Percentiles rank a stretch among this genome's conserved stretches.
Conservation (phyloP, 2,797 vertebrate species). For the Heteromormyrus szaboi region DNA sequence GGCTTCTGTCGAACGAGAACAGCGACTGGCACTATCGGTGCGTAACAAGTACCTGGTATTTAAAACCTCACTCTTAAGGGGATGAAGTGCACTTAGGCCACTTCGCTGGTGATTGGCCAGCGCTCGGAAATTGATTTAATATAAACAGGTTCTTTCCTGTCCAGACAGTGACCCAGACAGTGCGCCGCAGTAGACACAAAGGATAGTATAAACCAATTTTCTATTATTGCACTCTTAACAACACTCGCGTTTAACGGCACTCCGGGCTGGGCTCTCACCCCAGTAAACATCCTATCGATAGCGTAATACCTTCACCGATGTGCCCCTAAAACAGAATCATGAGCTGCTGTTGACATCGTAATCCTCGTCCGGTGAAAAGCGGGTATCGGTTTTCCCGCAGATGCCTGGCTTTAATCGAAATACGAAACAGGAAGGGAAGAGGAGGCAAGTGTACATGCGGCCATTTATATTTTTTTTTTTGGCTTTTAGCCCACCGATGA, state of each 20-base stretch:
- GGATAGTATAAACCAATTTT: neutral
- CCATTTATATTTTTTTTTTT: neutral
- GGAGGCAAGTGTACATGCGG: neutral
- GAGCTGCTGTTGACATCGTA: neutral
- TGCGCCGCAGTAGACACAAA: neutral
- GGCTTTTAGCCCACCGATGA: neutral
- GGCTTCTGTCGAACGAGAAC: neutral
- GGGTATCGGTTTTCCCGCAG: neutral
- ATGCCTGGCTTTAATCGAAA: neutral
- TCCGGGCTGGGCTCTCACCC: constrained; percentile 2
- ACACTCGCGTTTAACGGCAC: constrained; percentile 3
- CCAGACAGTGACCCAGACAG: neutral
- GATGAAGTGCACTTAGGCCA: neutral
- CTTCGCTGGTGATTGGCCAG: neutral
- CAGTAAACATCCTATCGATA: constrained; percentile 13
- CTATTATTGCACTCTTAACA: constrained; percentile 18
- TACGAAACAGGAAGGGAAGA: neutral
- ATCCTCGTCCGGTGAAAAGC: neutral
- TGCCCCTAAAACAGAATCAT: constrained; percentile 10
- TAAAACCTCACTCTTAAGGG: constrained; percentile 5
- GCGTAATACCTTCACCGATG: neutral
- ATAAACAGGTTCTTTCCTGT: constrained; percentile 2
- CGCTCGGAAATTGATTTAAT: constrained; percentile 7
- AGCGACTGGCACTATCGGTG: neutral
- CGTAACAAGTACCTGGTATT: constrained; percentile 1